Conservation (phyloP, 2,113 vertebrate genomes). For the Rhea americana region DNA sequence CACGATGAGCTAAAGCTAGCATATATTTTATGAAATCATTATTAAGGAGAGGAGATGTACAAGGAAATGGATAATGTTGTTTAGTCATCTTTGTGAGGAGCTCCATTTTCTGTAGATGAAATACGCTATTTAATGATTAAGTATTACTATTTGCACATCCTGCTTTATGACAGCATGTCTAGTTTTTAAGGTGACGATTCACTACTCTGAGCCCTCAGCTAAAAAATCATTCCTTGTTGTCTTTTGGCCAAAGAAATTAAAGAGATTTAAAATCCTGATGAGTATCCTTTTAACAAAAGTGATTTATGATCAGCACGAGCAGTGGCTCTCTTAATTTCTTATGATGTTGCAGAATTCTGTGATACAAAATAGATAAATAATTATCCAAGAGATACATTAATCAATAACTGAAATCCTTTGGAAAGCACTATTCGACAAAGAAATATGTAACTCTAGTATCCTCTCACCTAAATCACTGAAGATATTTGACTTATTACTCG, state of each 20-base stretch:
- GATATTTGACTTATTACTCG: neutral
- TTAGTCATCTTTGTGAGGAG: constrained; percentile 39
- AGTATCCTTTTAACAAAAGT: neutral
- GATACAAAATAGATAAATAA: neutral
- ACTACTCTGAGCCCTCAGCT: constrained; percentile 18
- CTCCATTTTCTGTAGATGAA: constrained; percentile 30
- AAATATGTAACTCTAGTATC: neutral
- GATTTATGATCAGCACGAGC: neutral
- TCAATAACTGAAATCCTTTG: neutral
- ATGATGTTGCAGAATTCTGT: neutral
- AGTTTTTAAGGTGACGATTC: constrained; percentile 41
- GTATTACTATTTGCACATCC: constrained; percentile 44
- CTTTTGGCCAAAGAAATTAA: neutral
- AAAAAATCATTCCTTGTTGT: neutral
- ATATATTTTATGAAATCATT: neutral
- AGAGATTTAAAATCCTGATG: neutral
- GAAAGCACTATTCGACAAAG: neutral
- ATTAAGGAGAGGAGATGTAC: neutral
- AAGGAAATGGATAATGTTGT: constrained; percentile 14
- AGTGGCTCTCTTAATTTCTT: neutral
- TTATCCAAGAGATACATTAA: neutral
- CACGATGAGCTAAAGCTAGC: neutral
- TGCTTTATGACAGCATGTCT: constrained; percentile 24
- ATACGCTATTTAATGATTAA: constrained; percentile 34
- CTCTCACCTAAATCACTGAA: neutral